A percentile compares a stretch with the other conserved stretches of the same genome.
Conservation (phyloP, 2,888 invertebrate genomes). For the Tiliacea citrago region DNA sequence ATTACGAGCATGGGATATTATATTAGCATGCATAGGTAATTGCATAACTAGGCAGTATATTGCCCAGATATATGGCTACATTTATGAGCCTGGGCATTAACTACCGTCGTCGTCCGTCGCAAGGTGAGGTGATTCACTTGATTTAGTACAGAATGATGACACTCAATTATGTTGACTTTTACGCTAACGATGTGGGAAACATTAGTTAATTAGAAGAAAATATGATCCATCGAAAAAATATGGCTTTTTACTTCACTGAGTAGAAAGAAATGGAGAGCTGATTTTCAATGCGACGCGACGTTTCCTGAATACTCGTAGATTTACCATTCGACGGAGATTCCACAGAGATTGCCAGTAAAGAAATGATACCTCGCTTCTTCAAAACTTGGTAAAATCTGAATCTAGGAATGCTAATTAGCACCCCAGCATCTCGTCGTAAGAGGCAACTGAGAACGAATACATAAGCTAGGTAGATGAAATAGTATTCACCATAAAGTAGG, state of each 20-base stretch:
- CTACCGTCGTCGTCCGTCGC: conserved; percentile 26
- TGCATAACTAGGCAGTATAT: conserved; percentile 41
- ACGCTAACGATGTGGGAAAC: conserved; percentile 24
- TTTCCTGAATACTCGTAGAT: neutral
- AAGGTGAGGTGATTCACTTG: conserved; percentile 45
- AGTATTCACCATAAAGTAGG: conserved; percentile 7
- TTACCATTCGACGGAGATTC: neutral
- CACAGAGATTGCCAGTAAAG: neutral
- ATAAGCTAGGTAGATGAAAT: neutral
- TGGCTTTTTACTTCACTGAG: neutral
- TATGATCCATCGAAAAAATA: neutral
- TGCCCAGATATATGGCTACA: conserved; percentile 39
- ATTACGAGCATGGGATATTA: conserved; percentile 29
- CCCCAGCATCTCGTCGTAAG: neutral
- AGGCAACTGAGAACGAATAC: neutral
- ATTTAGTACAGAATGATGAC: conserved; percentile 36
- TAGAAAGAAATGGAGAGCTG: neutral
- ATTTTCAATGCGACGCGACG: neutral
- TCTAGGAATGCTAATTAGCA: conserved; percentile 31
- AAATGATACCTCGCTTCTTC: neutral
- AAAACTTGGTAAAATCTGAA: conserved; percentile 6
- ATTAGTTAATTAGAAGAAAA: conserved; percentile 18
- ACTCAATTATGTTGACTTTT: conserved; percentile 36
- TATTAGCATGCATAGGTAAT: conserved; percentile 30
- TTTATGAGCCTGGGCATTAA: conserved; percentile 39